These are phyloP conservation scores for Nothobranchius furzeri DNA, from an alignment of 2,113 vertebrate genomes.

Conservation along the genomic window DNA sequence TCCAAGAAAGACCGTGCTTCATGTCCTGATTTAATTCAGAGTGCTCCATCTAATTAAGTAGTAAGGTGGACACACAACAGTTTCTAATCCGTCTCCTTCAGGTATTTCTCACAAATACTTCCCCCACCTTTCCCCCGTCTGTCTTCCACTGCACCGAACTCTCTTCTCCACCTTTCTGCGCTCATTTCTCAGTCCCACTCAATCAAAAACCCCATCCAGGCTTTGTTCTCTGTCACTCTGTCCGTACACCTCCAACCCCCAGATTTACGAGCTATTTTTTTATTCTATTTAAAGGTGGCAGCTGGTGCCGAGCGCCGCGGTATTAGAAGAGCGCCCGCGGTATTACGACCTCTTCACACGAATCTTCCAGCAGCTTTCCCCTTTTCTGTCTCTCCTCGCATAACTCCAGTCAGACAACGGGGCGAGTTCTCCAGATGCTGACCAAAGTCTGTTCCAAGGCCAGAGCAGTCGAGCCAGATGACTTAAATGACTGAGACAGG, in stretches of 20 bases:
- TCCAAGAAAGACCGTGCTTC: too few relatives aligned
- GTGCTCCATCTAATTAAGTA: too few relatives aligned
- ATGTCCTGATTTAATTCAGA: too few relatives aligned
- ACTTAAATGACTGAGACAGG: conserved; percentile 55
- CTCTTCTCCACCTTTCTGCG: conserved; percentile 17
- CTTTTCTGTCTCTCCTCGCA: conserved; percentile 6
- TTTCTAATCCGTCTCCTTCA: background rate
- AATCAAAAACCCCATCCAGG: conserved; percentile 2
- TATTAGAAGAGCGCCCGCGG: conserved; percentile 32
- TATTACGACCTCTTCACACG: conserved; percentile 18
- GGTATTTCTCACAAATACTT: conserved; percentile 46
- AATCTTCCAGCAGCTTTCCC: conserved; percentile 6
- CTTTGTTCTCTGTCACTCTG: conserved; percentile 37
- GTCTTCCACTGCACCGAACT: conserved; percentile 25
- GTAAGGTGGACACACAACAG: too few relatives aligned
- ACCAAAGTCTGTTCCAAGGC: conserved; percentile 56
- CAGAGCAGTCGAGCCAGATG: conserved; percentile 51
- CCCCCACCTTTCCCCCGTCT: conserved; percentile 29
- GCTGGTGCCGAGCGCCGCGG: conserved; percentile 55
- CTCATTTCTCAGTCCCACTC: conserved; percentile 9
- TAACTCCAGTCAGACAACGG: conserved; percentile 18
- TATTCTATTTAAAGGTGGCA: conserved; percentile 57
- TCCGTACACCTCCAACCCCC: conserved; percentile 29
- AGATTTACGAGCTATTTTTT: conserved; percentile 67
- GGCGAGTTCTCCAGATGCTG: conserved; percentile 73